Evolutionary conservation across 2,888 invertebrate species (phyloP).

Genomic region (Orthonevra nobilis): DNA sequence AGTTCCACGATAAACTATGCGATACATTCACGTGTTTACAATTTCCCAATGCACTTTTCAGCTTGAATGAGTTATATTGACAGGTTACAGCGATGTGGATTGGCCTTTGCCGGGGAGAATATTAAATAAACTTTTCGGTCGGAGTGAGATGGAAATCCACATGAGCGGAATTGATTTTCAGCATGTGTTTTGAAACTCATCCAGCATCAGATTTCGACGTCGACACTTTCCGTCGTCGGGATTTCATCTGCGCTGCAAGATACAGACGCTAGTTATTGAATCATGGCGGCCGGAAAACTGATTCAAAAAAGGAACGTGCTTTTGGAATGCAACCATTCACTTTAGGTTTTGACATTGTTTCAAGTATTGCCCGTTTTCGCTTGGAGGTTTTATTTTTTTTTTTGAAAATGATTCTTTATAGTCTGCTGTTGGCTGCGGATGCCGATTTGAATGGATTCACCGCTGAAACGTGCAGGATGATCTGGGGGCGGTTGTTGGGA

Average conservation of each 20-base stretch:
- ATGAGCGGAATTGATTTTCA: slow-evolving; percentile 9
- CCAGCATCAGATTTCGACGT: slow-evolving; percentile 33
- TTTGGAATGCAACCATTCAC: slow-evolving; percentile 33
- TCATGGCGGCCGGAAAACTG: slow-evolving; percentile 34
- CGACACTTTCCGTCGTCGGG: slow-evolving; percentile 58
- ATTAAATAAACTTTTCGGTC: slow-evolving; percentile 48
- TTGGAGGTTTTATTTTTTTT: too few relatives aligned
- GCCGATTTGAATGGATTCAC: slow-evolving; percentile 24
- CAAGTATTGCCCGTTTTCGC: slow-evolving; percentile 24
- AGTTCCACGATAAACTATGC: slow-evolving; percentile 16
- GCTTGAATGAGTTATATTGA: slow-evolving; percentile 12
- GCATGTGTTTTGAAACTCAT: slow-evolving; percentile 35
- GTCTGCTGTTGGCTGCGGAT: slow-evolving; percentile 27
- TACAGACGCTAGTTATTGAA: not conserved
- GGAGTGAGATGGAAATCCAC: slow-evolving; percentile 8
- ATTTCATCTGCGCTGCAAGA: not conserved
- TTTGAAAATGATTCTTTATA: slow-evolving; percentile 43
- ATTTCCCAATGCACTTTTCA: slow-evolving; percentile 33
- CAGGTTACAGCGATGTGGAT: slow-evolving; percentile 34
- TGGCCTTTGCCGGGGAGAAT: not conserved
- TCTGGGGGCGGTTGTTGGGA: slow-evolving; percentile 36
- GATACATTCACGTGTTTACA: too few relatives aligned
- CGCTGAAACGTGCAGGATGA: slow-evolving; percentile 36
- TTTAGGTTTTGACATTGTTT: slow-evolving; percentile 60
- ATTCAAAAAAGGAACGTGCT: slow-evolving; percentile 50